Base-by-base conservation (phyloP, 1,140 invertebrate genomes). In the Heterodera carotae region DNA sequence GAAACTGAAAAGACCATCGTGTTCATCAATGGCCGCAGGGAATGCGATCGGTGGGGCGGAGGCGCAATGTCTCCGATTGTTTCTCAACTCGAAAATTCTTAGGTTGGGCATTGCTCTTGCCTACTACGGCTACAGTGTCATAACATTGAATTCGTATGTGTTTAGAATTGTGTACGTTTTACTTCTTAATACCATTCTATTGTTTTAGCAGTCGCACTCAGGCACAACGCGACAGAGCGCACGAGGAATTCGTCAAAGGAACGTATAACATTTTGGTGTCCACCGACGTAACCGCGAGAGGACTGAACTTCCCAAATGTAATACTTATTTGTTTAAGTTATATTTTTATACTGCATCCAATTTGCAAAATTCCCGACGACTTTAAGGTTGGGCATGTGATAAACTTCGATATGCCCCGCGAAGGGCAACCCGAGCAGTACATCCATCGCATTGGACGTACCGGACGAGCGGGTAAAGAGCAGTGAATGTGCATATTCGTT, bases 211-310 rank as follows among this genome's bases (percentile, higher is more conserved):
- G 70, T 64, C 80, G 78, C n/a, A 79, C 78, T 2, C 56, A 71
- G 29, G 25, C 22, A 73, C 78, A 79, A 31, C 43, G 78, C 60
- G 78, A 25, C 10, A 67, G 78, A 29, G 78, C 78, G n/a, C 48
- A 53, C 7, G 67, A 79, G 6, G 56, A 68, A 18, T 79, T 79
- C 53, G 36, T 43, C 27, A 60, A 66, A 2, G 56, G 78, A 2
- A 48, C 33, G 27, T 79, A 79, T 59, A 56, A 79, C 56, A 80
- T 79, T 53, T 22, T 79, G 36, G 78, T 79, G 34, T 53, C 77
- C 33, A 80, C 80, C 31, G 78, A 79, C 39, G 71, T 79, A n/a
- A 34, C 70, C 15, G 78, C 78, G 25, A 64, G 78, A 25, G 78
- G 78, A 29, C 43, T 79, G 69, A 79, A 79, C 36, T 53, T 80